These are phyloP conservation scores for Galerucella nymphaeae DNA, from an alignment of 2,888 invertebrate species.

Conservation along the genomic window DNA sequence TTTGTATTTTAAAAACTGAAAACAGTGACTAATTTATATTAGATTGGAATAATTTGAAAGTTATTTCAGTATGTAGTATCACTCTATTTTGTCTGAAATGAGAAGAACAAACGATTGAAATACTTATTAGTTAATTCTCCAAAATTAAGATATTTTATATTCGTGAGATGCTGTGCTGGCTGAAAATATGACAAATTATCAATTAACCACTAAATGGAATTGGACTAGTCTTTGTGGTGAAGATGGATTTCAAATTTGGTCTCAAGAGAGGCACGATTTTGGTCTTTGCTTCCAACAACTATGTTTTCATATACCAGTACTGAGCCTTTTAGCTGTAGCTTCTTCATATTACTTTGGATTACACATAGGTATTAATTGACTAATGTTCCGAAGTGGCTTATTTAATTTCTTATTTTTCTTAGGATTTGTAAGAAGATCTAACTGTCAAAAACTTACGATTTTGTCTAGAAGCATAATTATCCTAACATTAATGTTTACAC, in stretches of 20 bases:
- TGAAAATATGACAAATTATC: conserved; percentile 18
- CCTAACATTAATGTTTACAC: conserved; percentile 73
- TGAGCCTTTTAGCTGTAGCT: conserved; percentile 79
- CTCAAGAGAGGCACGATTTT: conserved; percentile 77
- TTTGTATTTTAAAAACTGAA: neutral
- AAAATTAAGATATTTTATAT: neutral
- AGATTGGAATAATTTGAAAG: neutral
- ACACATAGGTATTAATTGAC: conserved; percentile 63
- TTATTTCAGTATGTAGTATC: neutral
- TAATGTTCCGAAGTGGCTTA: neutral
- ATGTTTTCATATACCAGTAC: conserved; percentile 80
- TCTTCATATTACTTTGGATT: conserved; percentile 87
- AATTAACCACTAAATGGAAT: conserved; percentile 67
- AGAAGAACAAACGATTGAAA: neutral
- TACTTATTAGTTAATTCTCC: too few relatives aligned
- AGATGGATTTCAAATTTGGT: conserved; percentile 78
- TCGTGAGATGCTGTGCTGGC: neutral
- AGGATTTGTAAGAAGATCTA: conserved; percentile 72
- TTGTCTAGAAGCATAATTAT: conserved; percentile 74
- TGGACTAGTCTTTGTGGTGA: conserved; percentile 83
- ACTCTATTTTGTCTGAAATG: neutral
- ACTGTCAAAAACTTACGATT: conserved; percentile 72
- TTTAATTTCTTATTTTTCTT: neutral
- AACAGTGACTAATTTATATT: neutral
- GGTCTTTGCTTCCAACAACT: conserved; percentile 88